Evolutionary conservation across 2,113 vertebrate species (phyloP).

Genomic region (Sturnira hondurensis): DNA sequence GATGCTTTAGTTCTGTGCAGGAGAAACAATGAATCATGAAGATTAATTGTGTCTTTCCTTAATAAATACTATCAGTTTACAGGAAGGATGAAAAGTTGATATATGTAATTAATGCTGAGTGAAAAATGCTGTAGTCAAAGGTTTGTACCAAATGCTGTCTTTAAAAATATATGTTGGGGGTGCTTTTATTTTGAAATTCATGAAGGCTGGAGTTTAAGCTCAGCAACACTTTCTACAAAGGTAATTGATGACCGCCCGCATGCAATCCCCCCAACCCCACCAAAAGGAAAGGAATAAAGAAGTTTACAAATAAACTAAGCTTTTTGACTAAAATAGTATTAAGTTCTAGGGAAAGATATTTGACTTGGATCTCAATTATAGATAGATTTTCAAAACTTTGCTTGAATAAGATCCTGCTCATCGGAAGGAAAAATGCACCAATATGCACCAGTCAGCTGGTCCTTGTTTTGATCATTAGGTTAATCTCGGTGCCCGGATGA

Average conservation of each 20-base stretch:
- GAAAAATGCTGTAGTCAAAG: conserved; percentile 59
- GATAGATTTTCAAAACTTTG: conserved; percentile 24
- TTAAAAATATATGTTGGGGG: conserved; percentile 48
- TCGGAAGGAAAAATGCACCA: not conserved
- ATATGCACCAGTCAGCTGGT: not conserved
- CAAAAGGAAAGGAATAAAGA: not conserved
- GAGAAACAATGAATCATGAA: conserved; percentile 47
- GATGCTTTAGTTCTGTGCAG: conserved; percentile 50
- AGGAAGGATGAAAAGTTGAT: conserved; percentile 66
- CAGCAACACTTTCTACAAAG: conserved; percentile 38
- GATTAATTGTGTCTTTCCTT: conserved; percentile 48
- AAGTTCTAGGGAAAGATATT: conserved; percentile 28
- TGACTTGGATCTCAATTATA: conserved; percentile 38
- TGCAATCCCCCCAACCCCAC: not conserved
- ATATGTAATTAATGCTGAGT: conserved; percentile 70
- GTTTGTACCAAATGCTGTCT: conserved; percentile 41
- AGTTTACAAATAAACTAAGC: conserved; percentile 44
- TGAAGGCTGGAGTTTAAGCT: conserved; percentile 35
- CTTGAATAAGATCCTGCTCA: not conserved
- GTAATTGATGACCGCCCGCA: conserved; percentile 14
- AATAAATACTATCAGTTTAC: conserved; percentile 67
- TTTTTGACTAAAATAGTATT: not conserved
- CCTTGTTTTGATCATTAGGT: not conserved
- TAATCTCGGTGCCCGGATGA: not conserved
- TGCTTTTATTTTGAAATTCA: conserved; percentile 64